Evolutionary conservation across 2,888 invertebrate species (phyloP).

Genomic region (Girardia tigrina): DNA sequence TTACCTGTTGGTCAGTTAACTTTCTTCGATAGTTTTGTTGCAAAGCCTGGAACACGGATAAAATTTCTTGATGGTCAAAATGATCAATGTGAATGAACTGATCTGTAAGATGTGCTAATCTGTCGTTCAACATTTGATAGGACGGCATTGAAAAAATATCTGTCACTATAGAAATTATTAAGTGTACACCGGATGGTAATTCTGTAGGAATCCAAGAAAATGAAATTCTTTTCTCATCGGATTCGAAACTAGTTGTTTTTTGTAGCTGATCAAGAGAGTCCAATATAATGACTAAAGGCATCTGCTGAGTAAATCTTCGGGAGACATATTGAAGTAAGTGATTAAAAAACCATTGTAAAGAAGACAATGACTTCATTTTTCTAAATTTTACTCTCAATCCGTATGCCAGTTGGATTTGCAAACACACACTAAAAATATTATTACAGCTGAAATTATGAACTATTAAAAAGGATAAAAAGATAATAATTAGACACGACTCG

Average conservation of each 20-base stretch:
- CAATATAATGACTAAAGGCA: constrained; percentile 21
- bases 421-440: constrained; percentile 25
- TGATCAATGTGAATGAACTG: background rate
- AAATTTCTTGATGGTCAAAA: background rate
- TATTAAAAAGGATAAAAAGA: no score
- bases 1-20: background rate
- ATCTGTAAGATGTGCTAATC: background rate
- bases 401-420: background rate
- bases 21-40: background rate
- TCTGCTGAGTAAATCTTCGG: background rate
- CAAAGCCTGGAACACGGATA: background rate
- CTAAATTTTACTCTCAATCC: background rate
- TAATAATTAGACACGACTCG: no score
- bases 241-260: background rate
- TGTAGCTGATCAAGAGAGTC: constrained; percentile 20
- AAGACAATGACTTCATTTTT: background rate
- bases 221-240: background rate
- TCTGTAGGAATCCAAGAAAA: constrained; percentile 40
- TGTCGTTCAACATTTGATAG: background rate
- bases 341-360: background rate
- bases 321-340: background rate
- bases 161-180: constrained; percentile 42
- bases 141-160: background rate
- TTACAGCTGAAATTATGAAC: no score
- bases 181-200: constrained; percentile 41